phyloP scores from a whole-genome alignment of 2,888 invertebrate genomes.

The Strigamia transsilvanica region DNA sequence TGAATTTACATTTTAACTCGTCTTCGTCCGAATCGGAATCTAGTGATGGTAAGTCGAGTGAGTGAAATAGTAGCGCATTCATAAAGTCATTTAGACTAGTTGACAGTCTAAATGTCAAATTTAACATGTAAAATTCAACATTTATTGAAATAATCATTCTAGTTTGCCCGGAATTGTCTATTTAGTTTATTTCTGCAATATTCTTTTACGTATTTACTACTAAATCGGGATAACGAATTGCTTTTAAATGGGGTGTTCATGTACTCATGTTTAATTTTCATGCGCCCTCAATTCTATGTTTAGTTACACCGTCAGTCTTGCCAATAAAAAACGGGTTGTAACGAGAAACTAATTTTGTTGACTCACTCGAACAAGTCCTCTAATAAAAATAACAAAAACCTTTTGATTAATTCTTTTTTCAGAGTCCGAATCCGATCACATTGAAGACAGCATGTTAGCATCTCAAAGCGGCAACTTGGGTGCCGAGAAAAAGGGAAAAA shows the following conservation, averaged over 20 bases:
- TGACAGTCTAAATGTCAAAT: too few species aligned
- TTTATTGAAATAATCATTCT: too few species aligned
- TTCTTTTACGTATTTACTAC: too few species aligned
- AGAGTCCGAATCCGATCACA: background rate
- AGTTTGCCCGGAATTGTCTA: too few species aligned
- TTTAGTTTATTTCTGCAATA: too few species aligned
- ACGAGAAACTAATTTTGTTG: background rate
- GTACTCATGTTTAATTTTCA: background rate
- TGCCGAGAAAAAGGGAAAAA: background rate
- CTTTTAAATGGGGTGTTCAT: background rate
- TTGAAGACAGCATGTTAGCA: background rate
- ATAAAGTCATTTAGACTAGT: too few species aligned
- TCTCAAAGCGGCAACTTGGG: background rate
- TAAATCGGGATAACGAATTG: background rate
- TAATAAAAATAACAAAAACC: background rate
- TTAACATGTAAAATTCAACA: too few species aligned
- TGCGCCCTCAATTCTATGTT: constrained; percentile 13
- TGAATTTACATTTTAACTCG: background rate
- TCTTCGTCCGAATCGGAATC: background rate
- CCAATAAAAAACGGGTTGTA: background rate
- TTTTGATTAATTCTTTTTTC: background rate
- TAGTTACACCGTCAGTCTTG: background rate
- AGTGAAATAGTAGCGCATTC: too few species aligned
- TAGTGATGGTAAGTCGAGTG: background rate
- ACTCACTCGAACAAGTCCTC: background rate